A percentile compares a stretch with the other conserved stretches of the same genome.
Evolutionary conservation across 2,888 invertebrate genomes (phyloP).

Genomic region (Parasteatoda lunata): DNA sequence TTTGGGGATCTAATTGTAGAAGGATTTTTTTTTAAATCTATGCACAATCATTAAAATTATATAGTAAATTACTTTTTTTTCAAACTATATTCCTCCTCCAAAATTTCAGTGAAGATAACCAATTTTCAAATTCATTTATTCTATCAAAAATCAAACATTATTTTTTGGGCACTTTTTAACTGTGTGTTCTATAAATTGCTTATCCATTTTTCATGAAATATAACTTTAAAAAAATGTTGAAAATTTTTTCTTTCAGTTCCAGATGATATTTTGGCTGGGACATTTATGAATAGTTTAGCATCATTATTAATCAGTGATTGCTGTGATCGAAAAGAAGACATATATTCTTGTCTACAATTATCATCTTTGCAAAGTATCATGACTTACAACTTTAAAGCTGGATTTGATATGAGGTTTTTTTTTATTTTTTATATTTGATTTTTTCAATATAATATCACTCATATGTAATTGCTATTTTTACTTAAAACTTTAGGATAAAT

Average conservation of each 20-base stretch:
- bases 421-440: too few relatives aligned
- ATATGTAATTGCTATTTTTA: too few relatives aligned
- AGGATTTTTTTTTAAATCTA: too few relatives aligned
- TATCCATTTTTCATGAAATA: neutral
- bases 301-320: slow-evolving; percentile 35
- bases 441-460: too few relatives aligned
- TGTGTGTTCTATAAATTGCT: neutral
- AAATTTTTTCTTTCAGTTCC: neutral
- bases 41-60: too few relatives aligned
- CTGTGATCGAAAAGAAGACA: slow-evolving; percentile 28
- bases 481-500: too few relatives aligned
- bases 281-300: slow-evolving; percentile 34
- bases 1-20: too few relatives aligned
- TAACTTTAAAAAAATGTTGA: neutral
- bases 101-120: too few relatives aligned
- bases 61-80: too few relatives aligned
- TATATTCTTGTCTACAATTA: slow-evolving; percentile 35
- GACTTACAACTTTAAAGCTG: slow-evolving; percentile 47
- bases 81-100: too few relatives aligned
- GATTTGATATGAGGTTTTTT: slow-evolving; percentile 42
- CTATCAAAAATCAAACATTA: neutral
- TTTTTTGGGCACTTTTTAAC: neutral
- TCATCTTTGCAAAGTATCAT: slow-evolving; percentile 45
- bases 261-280: slow-evolving; percentile 17
- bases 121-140: too few relatives aligned